Evolutionary conservation across 1,140 invertebrate species (phyloP), one percentile per base, ranked within the genome.

Genomic region (Yoshiicerus persimilis): DNA sequence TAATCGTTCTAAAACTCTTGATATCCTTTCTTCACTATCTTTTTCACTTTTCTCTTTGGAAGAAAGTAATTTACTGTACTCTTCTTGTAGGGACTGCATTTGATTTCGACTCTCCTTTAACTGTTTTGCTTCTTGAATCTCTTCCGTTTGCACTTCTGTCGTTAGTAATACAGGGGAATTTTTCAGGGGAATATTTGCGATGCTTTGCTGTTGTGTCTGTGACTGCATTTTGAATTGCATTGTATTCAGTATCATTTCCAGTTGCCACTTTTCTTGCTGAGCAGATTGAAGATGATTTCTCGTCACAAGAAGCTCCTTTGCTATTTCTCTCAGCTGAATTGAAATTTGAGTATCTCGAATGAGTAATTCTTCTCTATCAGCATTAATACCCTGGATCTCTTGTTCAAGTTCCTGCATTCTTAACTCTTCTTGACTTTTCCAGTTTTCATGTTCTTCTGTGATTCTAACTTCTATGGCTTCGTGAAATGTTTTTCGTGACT

Each of bases 271-370:
- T 80, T 80, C 75, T 36, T 80, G 75, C 11, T 80, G 75, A 20
- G 23, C n/a, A 56, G 8, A 30, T 25, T 85, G 23, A 0, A 85
- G 23, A 3, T 62, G 23, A 4, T 85, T 62, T 85, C 47, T 27
- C 6, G 47, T 56, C 20, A 32, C 9, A 0, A 85, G 25, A n/a
- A 85, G 39, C 4, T 85, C 83, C 25, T 85, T 85, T 20, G 27
- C 83, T 3, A 62, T 32, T 47, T 85, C 47, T n/a, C 47, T 23
- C 9, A 56, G 27, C 10, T 85, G 83, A 56, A 85, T 62, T 32
- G 47, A 80, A 32, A 38, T 80, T 70, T 88, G 87, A 34, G 64
- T 56, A 30, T 88, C 84, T 1, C 84, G 84, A 5, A 62, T n/a
- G 13, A 88, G 2, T 16, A 86, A 20, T 30, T 23, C 39, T 36